These are phyloP conservation scores for Apamea sordens DNA, from an alignment of 2,888 invertebrate species.

Conservation along the genomic window DNA sequence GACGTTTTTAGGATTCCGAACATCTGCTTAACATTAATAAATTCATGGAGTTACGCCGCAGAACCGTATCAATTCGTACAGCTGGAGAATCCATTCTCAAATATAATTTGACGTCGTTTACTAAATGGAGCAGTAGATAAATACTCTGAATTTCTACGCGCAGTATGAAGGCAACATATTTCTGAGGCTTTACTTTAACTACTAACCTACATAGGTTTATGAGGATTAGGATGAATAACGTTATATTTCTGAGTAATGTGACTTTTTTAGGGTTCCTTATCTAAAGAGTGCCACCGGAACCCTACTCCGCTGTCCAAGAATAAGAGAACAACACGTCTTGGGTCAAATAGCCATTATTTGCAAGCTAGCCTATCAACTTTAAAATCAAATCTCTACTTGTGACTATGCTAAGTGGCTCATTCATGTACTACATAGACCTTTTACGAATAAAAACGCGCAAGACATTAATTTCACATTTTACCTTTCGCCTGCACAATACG, in stretches of 20 bases:
- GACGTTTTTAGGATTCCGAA: background rate
- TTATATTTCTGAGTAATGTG: too few species aligned
- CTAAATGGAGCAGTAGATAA: constrained; percentile 36
- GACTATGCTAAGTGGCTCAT: constrained; percentile 10
- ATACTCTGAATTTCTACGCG: constrained; percentile 6
- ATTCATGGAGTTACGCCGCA: constrained; percentile 53
- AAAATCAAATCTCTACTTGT: background rate
- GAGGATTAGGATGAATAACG: background rate
- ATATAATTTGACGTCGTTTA: constrained; percentile 23
- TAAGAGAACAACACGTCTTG: background rate
- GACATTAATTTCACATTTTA: constrained; percentile 41
- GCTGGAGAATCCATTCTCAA: constrained; percentile 46
- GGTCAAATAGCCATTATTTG: constrained; percentile 4
- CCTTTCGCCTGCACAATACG: constrained; percentile 38
- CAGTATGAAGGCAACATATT: background rate
- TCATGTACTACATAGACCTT: background rate
- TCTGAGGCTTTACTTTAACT: constrained; percentile 7
- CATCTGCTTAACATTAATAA: constrained; percentile 43
- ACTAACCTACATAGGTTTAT: constrained; percentile 10
- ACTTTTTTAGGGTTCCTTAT: too few species aligned
- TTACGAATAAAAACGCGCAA: constrained; percentile 10
- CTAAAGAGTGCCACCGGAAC: too few species aligned
- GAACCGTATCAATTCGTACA: constrained; percentile 42
- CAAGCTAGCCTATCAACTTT: background rate
- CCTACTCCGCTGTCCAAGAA: too few species aligned